Conservation (phyloP, 2,113 vertebrate genomes). For the Ctenomys sociabilis region DNA sequence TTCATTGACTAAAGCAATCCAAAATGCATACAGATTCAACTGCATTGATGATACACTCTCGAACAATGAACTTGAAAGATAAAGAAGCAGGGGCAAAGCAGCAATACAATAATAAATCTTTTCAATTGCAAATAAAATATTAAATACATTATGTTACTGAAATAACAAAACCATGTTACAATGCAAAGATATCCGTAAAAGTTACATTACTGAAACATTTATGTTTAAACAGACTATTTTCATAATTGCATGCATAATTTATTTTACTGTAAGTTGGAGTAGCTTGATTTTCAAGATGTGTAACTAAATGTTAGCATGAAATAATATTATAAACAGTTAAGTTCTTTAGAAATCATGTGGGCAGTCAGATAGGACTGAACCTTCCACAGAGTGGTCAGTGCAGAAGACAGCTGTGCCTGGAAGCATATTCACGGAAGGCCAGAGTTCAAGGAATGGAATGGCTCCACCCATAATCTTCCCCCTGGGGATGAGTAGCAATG, state of each 20-base stretch:
- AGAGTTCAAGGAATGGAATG: not conserved
- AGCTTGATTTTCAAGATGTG: not conserved
- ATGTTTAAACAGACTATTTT: not conserved
- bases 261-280: not conserved
- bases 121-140: not conserved
- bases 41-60: not conserved
- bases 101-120: not conserved
- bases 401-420: not conserved
- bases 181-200: not conserved
- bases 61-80: not conserved
- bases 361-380: not conserved
- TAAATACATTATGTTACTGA: not conserved
- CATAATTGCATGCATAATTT: not conserved
- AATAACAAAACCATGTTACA: not conserved
- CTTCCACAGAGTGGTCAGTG: not conserved
- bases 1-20: not conserved
- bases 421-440: not conserved
- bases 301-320: not conserved
- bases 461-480: not conserved
- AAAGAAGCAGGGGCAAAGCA: not conserved
- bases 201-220: not conserved
- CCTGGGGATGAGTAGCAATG: not conserved
- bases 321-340: not conserved
- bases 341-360: not conserved
- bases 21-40: not conserved